These are phyloP conservation scores for Cybosia mesomella DNA, from an alignment of 2,888 invertebrate species.

Conservation along the genomic window DNA sequence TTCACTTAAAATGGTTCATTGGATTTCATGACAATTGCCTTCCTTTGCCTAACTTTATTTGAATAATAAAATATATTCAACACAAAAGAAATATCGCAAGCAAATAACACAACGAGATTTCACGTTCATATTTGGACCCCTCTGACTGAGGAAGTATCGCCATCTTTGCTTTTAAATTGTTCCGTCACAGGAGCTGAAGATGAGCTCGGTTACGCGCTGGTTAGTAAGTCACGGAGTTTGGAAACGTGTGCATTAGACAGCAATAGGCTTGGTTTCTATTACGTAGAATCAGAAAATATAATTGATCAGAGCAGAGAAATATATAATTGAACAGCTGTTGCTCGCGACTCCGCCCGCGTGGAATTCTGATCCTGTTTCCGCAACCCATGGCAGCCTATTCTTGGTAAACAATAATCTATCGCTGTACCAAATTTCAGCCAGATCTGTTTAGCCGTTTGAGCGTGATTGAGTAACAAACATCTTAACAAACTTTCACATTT, in stretches of 20 bases:
- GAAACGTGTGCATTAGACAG: background rate
- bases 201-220: background rate
- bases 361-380: too few relatives aligned
- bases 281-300: too few relatives aligned
- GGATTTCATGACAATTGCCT: conserved; percentile 2
- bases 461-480: too few relatives aligned
- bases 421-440: too few relatives aligned
- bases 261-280: background rate
- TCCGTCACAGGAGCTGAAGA: background rate
- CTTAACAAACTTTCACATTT: too few relatives aligned
- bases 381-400: too few relatives aligned
- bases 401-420: too few relatives aligned
- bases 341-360: too few relatives aligned
- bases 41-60: background rate
- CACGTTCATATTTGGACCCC: background rate
- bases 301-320: too few relatives aligned
- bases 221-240: background rate
- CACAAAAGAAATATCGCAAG: conserved; percentile 1
- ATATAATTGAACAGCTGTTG: too few relatives aligned
- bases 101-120: background rate
- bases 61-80: conserved; percentile 2
- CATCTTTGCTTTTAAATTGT: background rate
- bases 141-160: background rate
- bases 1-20: background rate
- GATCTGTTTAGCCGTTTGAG: too few relatives aligned